Conservation (phyloP, 2,113 vertebrate genomes). For the Nerophis lumbriciformis region DNA sequence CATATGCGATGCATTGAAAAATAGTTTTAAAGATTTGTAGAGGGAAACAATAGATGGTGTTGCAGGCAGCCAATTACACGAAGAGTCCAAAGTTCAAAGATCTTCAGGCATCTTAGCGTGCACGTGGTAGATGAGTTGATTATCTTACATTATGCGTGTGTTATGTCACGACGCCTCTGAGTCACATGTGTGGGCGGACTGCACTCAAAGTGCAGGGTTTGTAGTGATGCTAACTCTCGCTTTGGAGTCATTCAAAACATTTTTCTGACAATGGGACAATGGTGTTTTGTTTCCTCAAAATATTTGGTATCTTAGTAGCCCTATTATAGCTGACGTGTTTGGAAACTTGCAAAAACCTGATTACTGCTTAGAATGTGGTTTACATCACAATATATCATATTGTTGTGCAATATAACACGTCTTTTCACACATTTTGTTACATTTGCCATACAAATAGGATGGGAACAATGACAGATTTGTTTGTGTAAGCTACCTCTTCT, state of each 20-base stretch:
- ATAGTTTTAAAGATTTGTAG: not conserved
- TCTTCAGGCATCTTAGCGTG: not conserved
- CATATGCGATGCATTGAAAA: not conserved
- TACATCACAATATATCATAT: too few relatives aligned
- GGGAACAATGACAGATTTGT: too few relatives aligned
- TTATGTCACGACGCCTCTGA: slow-evolving; percentile 25
- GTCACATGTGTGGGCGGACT: slow-evolving; percentile 35
- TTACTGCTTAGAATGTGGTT: too few relatives aligned
- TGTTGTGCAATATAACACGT: too few relatives aligned
- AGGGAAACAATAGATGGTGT: not conserved
- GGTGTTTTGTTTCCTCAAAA: too few relatives aligned
- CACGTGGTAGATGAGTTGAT: slow-evolving; percentile 12
- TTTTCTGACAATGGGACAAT: not conserved
- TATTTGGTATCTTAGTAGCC: too few relatives aligned
- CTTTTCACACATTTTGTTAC: too few relatives aligned
- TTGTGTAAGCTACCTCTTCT: too few relatives aligned
- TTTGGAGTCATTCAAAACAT: not conserved
- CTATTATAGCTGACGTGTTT: too few relatives aligned
- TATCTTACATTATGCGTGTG: slow-evolving; percentile 29
- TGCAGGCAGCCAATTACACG: not conserved
- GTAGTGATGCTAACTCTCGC: not conserved
- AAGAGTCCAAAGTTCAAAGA: slow-evolving; percentile 4
- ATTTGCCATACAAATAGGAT: too few relatives aligned
- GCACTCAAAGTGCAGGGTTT: not conserved
- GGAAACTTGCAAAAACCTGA: too few relatives aligned